Conservation (phyloP, 2,888 invertebrate genomes). For the Argyra leucocephala region DNA sequence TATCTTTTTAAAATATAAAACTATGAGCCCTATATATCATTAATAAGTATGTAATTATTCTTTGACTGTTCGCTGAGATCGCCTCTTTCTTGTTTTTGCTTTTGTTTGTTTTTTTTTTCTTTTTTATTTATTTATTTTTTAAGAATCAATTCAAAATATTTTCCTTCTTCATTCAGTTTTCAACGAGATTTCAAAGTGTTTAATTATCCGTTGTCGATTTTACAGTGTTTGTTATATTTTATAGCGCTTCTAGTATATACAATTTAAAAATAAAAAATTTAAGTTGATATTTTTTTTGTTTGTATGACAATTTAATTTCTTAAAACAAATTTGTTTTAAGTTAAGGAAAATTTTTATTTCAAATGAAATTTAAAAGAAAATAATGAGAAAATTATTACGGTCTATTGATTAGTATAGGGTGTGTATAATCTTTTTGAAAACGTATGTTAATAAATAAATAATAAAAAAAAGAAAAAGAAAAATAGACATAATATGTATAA, state of each 20-base stretch:
- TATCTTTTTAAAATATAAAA: too few relatives aligned
- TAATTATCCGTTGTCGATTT: background rate
- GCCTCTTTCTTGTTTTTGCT: too few relatives aligned
- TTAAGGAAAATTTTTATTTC: background rate
- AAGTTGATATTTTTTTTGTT: background rate
- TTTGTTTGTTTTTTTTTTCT: too few relatives aligned
- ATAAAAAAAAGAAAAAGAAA: background rate
- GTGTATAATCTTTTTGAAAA: background rate
- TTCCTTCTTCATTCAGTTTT: background rate
- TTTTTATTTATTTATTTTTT: too few relatives aligned
- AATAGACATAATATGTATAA: background rate
- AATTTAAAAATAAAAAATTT: background rate
- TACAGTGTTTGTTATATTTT: background rate
- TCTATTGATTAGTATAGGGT: background rate
- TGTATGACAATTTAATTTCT: background rate
- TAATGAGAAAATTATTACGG: constrained; percentile 1
- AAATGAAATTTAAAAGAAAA: background rate
- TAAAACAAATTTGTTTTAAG: background rate
- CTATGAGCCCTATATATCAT: too few relatives aligned
- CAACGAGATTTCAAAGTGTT: background rate
- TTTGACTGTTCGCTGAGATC: too few relatives aligned
- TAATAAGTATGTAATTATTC: too few relatives aligned
- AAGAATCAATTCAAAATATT: too few relatives aligned
- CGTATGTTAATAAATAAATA: background rate
- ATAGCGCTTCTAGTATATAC: background rate